Conservation (phyloP, 2,113 vertebrate genomes). For the Paradisaea rubra region DNA sequence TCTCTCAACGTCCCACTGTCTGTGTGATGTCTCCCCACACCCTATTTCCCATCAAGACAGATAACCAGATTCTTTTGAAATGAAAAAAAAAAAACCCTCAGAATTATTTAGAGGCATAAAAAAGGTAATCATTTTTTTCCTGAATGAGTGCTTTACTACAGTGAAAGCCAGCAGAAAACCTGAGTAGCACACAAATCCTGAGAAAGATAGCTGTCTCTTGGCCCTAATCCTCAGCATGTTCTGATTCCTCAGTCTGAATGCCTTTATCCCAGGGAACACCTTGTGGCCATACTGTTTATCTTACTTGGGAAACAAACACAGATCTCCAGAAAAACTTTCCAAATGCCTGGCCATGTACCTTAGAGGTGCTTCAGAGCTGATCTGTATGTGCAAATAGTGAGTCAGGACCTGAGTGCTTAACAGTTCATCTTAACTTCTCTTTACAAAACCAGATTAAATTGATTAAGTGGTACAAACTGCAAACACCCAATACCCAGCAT, state of each 20-base stretch:
- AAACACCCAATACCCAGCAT: not conserved
- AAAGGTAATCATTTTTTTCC: not conserved
- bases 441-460: not conserved
- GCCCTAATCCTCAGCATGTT: not conserved
- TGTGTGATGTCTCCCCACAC: not conserved
- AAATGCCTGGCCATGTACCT: not conserved
- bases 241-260: not conserved
- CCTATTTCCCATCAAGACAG: not conserved
- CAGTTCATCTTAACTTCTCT: not conserved
- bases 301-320: not conserved
- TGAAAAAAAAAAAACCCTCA: not conserved
- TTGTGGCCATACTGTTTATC: not conserved
- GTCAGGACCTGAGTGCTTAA: not conserved
- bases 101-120: not conserved
- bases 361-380: not conserved
- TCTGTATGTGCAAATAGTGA: not conserved
- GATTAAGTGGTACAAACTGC: not conserved
- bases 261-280: not conserved
- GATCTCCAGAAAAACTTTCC: not conserved
- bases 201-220: not conserved
- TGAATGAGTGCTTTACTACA: not conserved
- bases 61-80: not conserved
- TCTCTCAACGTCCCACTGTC: not conserved
- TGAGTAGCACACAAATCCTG: not conserved
- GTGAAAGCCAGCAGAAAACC: not conserved